A percentile compares a stretch with the other conserved stretches of the same genome.
These are phyloP conservation scores for Cercopithecus mitis DNA, from an alignment of 2,797 vertebrate genomes.

Conservation along the genomic window DNA sequence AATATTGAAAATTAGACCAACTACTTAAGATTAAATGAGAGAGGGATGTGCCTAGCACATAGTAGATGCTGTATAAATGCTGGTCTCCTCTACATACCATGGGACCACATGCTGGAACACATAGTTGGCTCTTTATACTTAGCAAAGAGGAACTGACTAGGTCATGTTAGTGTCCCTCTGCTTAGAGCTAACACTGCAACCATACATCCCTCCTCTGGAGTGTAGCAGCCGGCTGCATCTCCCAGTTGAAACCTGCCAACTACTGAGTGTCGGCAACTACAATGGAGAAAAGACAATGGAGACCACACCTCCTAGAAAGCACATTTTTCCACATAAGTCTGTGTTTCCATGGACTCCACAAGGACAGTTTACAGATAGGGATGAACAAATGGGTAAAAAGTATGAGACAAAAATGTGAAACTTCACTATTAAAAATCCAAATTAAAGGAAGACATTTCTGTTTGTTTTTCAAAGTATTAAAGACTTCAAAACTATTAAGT, in stretches of 20 bases:
- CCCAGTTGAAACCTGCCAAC: neutral
- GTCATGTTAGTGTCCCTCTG: neutral
- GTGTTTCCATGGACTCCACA: neutral
- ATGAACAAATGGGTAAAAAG: neutral
- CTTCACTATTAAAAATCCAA: neutral
- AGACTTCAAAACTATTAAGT: slow-evolving; percentile 2
- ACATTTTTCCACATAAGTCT: neutral
- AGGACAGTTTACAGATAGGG: neutral
- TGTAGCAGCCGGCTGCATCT: neutral
- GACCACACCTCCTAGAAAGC: neutral
- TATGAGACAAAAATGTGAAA: neutral
- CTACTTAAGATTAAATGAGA: neutral
- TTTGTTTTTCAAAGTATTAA: slow-evolving; percentile 41
- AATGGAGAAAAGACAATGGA: neutral
- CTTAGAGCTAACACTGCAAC: neutral
- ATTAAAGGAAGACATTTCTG: neutral
- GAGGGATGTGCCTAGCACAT: neutral
- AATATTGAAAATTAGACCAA: neutral
- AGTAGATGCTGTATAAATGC: neutral
- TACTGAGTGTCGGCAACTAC: neutral
- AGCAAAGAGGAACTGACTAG: neutral
- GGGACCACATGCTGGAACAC: neutral
- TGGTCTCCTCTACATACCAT: neutral
- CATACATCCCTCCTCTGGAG: neutral
- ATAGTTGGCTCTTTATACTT: neutral